Base-by-base conservation (phyloP, 2,113 vertebrate species). In the Caloenas nicobarica region DNA sequence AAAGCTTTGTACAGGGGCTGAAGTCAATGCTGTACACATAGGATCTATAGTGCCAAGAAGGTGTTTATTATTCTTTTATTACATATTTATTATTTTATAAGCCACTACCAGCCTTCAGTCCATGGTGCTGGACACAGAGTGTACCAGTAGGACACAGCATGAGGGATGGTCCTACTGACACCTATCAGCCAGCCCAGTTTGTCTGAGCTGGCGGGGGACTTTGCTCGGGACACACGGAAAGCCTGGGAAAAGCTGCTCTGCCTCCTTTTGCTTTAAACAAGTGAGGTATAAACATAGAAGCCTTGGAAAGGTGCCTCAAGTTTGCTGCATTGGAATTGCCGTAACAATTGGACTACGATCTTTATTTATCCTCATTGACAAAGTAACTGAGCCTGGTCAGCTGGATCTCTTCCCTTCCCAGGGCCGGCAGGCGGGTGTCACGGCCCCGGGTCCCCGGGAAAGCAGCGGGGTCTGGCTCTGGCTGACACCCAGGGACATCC, bases 261-360 rank as follows among this genome's bases (percentile, higher is more conserved):
- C 57, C 28, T 86, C 57, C 53, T 87, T 84, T 73, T 70, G 68
- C 91, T 96, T 83, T 84, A 92, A 95, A 58, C 0, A 1, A 60
- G 17, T 1, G n/a, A 90, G 54, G n/a, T 78, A 73, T 70, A 93
- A 93, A 94, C 78, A 90, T 8, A 95, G 88, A 89, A 93, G 48
- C 48, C 70, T 91, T 94, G 92, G 90, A 95, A 91, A 88, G 88
- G 71, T 95, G 86, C 79, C 86, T 86, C 0, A 5, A 86, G 80
- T 94, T 86, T 88, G 68, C 76, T 94, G 82, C 80, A 74, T 14
- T 83, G 77, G 68, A 95, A 96, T 62, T 92, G 86, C 82, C 46
- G 33, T 91, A 92, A 93, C 72, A 94, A 94, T 87, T 80, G 78
- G 90, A 94, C 96, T 96, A 96, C 85, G 89, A 89, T 94, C 84